These are phyloP conservation scores for Spinus olivaceus DNA, from an alignment of 2,797 vertebrate genomes.

Conservation along the genomic window DNA sequence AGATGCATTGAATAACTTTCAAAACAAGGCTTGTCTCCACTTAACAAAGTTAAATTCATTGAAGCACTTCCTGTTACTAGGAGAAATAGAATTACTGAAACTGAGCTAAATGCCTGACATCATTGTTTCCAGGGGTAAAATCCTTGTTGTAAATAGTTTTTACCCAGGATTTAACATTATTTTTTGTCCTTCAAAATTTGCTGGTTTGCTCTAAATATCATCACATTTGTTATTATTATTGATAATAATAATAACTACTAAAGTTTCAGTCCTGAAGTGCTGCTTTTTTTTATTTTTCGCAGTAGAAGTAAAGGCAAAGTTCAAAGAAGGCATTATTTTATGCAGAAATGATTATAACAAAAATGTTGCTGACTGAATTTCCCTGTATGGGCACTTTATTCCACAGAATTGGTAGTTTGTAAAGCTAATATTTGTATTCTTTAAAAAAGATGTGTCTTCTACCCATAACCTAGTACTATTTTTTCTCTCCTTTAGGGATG, in stretches of 20 bases:
- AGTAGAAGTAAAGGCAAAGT: neutral
- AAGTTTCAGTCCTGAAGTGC: neutral
- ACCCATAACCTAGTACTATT: neutral
- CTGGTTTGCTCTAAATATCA: neutral
- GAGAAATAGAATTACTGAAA: constrained; percentile 19
- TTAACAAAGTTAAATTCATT: neutral
- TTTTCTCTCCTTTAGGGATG: neutral
- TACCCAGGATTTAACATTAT: neutral
- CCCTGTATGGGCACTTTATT: neutral
- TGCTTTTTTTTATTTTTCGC: neutral
- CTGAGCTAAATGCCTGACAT: neutral
- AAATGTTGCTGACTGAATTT: neutral
- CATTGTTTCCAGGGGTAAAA: neutral
- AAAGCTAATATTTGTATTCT: neutral
- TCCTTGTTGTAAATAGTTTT: neutral
- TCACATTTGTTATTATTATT: neutral
- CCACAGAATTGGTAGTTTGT: neutral
- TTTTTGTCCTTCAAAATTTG: neutral
- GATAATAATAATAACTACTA: no score
- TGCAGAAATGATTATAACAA: neutral
- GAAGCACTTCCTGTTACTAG: neutral
- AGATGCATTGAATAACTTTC: neutral
- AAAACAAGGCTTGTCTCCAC: neutral
- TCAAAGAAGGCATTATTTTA: neutral
- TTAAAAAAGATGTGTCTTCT: neutral